These are phyloP conservation scores for Lagopus leucura DNA, from an alignment of 2,113 vertebrate genomes.

Conservation along the genomic window DNA sequence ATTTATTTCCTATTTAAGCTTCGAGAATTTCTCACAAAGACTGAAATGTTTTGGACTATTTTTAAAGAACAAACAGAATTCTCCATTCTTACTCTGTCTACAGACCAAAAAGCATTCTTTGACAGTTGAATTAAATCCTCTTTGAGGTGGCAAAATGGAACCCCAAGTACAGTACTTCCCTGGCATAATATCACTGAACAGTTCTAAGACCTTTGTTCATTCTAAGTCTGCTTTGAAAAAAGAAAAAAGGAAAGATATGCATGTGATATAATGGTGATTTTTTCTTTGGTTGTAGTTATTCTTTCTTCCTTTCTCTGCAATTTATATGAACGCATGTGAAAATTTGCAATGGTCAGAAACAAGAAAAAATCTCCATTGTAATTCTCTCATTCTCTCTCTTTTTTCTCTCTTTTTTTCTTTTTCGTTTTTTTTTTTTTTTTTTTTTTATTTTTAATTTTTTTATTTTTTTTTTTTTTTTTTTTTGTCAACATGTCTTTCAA, in stretches of 20 bases:
- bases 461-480: not conserved
- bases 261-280: slow-evolving; percentile 74
- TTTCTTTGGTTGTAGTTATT: slow-evolving; percentile 38
- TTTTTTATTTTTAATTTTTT: fast-evolving
- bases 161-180: slow-evolving; percentile 74
- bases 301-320: slow-evolving; percentile 20
- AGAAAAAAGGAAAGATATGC: slow-evolving; percentile 71
- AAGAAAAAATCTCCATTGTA: slow-evolving; percentile 36
- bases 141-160: slow-evolving; percentile 81
- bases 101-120: slow-evolving; percentile 75
- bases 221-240: slow-evolving; percentile 75
- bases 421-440: not conserved
- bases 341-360: slow-evolving; percentile 59
- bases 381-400: not conserved
- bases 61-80: slow-evolving; percentile 82
- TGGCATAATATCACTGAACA: slow-evolving; percentile 73
- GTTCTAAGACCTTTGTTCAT: slow-evolving; percentile 77
- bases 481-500: slow-evolving; percentile 34
- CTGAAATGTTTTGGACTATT: slow-evolving; percentile 77
- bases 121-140: slow-evolving; percentile 75
- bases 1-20: slow-evolving; percentile 78
- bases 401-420: not conserved
- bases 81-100: slow-evolving; percentile 66
- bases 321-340: slow-evolving; percentile 63
- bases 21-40: slow-evolving; percentile 77